phyloP scores from a whole-genome alignment of 23 tunicate genomes.

The Diplosoma virens region DNA sequence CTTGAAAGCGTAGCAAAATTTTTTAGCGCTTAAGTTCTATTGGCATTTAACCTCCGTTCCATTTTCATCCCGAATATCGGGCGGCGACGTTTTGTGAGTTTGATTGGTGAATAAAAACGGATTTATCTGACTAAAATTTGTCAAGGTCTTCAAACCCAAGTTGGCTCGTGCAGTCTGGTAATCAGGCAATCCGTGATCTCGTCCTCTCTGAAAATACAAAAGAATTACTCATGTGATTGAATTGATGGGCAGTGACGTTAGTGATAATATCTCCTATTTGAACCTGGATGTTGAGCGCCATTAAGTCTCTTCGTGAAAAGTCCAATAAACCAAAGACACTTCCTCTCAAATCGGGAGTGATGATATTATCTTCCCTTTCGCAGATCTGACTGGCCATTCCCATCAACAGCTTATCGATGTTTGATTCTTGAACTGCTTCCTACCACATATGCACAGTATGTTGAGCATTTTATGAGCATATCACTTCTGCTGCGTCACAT shows the following conservation, averaged over 20 bases:
- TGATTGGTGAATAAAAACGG: slow-evolving; percentile 41
- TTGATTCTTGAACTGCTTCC: slow-evolving; percentile 68
- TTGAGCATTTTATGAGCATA: no score
- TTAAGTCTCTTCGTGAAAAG: slow-evolving; percentile 72
- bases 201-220: slow-evolving; percentile 75
- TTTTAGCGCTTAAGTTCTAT: not conserved
- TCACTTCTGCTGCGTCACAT: no score
- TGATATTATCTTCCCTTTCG: slow-evolving; percentile 81
- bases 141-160: slow-evolving; percentile 28
- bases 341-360: slow-evolving; percentile 77
- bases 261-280: not conserved
- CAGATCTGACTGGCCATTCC: slow-evolving; percentile 88
- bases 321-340: slow-evolving; percentile 66
- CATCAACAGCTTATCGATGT: slow-evolving; percentile 66
- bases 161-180: slow-evolving; percentile 73
- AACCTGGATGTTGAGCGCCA: slow-evolving; percentile 89
- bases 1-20: not conserved
- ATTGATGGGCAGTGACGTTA: not conserved
- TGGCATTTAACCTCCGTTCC: slow-evolving; percentile 1
- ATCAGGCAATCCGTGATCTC: slow-evolving; percentile 93
- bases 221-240: no score
- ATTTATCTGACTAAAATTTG: slow-evolving; percentile 48
- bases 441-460: no score
- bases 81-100: slow-evolving; percentile 2
- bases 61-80: not conserved